phyloP scores from a whole-genome alignment of 2,888 invertebrate species.

The Adineta ricciae region DNA sequence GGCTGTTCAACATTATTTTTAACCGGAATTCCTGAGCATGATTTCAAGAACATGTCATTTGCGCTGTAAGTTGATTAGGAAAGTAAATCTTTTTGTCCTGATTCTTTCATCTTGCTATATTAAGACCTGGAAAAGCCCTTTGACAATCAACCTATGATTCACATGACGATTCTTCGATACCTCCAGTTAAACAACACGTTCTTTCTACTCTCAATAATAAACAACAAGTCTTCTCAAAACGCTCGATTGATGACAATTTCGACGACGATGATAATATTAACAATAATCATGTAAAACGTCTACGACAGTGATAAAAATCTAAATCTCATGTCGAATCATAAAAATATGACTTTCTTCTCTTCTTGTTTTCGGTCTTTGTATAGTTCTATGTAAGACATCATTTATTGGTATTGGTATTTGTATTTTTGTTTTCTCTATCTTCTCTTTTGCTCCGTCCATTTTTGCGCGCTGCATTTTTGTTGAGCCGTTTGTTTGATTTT shows the following conservation, averaged over 20 bases:
- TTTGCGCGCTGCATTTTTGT: neutral
- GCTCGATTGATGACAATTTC: neutral
- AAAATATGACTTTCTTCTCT: neutral
- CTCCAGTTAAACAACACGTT: neutral
- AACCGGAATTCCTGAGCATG: neutral
- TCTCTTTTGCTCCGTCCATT: neutral
- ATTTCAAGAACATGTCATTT: constrained; percentile 7
- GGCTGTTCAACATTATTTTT: constrained; percentile 17
- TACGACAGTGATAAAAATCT: neutral
- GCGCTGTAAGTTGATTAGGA: neutral
- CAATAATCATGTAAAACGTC: neutral
- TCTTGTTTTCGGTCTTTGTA: neutral
- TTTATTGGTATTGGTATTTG: neutral
- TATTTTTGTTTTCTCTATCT: neutral
- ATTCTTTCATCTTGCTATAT: neutral
- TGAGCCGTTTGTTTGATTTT: constrained; percentile 1
- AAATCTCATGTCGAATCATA: constrained; percentile 4
- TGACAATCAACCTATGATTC: constrained; percentile 18
- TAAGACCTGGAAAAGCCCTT: constrained; percentile 2
- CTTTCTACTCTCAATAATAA: neutral
- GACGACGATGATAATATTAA: neutral
- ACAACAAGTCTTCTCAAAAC: neutral
- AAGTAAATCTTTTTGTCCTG: neutral
- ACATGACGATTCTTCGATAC: neutral
- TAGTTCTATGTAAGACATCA: neutral